Evolutionary conservation across 2,113 vertebrate species (phyloP).

Genomic region (Podarcis cretensis): DNA sequence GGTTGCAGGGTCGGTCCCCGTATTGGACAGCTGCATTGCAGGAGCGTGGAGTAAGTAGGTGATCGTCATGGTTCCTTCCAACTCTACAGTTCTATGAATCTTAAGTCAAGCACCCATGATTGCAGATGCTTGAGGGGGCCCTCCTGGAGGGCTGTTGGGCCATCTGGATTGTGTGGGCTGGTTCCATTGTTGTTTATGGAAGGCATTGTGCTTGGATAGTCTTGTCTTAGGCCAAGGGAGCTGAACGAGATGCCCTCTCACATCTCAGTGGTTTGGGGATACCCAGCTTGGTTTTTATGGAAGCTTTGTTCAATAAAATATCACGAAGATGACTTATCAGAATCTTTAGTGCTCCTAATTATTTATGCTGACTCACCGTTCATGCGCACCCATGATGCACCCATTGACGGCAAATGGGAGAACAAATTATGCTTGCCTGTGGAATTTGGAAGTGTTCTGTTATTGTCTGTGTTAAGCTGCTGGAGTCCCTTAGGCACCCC

Average conservation of each 20-base stretch:
- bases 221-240: background rate
- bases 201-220: background rate
- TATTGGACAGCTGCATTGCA: too few species aligned
- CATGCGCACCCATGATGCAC: constrained; percentile 45
- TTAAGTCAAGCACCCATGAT: too few species aligned
- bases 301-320: constrained; percentile 37
- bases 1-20: too few species aligned
- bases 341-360: constrained; percentile 21
- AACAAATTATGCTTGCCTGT: constrained; percentile 57
- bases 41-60: too few species aligned
- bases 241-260: background rate
- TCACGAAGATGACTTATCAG: constrained; percentile 47
- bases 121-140: too few species aligned
- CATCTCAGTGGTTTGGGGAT: background rate
- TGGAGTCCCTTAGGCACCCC: constrained; percentile 56
- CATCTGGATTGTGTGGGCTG: background rate
- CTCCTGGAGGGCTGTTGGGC: background rate
- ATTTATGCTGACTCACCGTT: constrained; percentile 69
- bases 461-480: constrained; percentile 58
- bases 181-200: too few species aligned
- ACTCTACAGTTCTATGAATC: too few species aligned
- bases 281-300: background rate
- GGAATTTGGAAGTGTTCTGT: constrained; percentile 66
- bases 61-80: too few species aligned
- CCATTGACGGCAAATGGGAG: constrained; percentile 67